These are phyloP conservation scores for Pogonus chalceus DNA, from an alignment of 1,140 invertebrate genomes.

Conservation along the genomic window DNA sequence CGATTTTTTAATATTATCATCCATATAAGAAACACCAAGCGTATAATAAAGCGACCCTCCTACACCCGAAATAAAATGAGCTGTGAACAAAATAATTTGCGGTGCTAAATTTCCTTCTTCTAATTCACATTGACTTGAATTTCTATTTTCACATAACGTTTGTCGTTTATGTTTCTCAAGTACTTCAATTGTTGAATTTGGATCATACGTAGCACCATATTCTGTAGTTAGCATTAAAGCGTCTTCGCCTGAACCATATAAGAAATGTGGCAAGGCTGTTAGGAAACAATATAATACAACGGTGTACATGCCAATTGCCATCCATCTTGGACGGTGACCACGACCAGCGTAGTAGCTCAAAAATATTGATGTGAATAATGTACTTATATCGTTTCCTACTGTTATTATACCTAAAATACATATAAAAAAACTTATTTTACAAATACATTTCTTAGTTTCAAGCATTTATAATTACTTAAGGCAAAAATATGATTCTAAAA, in stretches of 20 bases:
- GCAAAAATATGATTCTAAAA: no score
- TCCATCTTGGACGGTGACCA: constrained; percentile 60
- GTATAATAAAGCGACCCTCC: constrained; percentile 56
- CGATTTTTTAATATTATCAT: constrained; percentile 59
- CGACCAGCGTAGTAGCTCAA: constrained; percentile 57
- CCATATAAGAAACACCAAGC: constrained; percentile 59
- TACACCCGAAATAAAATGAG: constrained; percentile 56
- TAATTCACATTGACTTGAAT: constrained; percentile 38
- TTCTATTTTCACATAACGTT: constrained; percentile 28
- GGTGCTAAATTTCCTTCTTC: constrained; percentile 49
- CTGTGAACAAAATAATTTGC: constrained; percentile 48
- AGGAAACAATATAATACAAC: constrained; percentile 60
- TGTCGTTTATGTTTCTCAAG: constrained; percentile 33
- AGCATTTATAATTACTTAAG: no score
- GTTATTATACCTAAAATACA: constrained; percentile 55
- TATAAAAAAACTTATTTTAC: no score
- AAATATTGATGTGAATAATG: constrained; percentile 46
- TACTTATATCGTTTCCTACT: constrained; percentile 57
- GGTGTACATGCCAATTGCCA: constrained; percentile 56
- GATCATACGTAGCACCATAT: constrained; percentile 37
- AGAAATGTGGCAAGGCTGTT: constrained; percentile 58
- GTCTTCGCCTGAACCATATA: constrained; percentile 62
- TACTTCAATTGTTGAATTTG: constrained; percentile 31
- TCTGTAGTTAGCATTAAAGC: constrained; percentile 54
- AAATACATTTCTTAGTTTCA: no score